These are phyloP conservation scores for Mesocentrotus franciscanus DNA, from an alignment of 53 echinoderm and acorn worm species.

Conservation along the genomic window DNA sequence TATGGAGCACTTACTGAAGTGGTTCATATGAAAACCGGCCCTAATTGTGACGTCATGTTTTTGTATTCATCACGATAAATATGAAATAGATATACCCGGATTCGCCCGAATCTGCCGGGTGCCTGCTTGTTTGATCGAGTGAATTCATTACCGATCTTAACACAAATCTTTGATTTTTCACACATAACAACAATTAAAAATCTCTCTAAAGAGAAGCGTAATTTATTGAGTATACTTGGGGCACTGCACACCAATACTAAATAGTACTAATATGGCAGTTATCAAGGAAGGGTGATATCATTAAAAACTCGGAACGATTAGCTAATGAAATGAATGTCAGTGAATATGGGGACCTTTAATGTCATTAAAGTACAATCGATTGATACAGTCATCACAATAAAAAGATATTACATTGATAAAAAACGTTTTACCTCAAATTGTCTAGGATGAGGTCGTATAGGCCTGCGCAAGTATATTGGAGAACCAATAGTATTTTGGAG, in stretches of 20 bases:
- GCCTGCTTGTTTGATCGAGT: neutral
- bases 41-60: neutral
- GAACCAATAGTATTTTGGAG: neutral
- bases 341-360: neutral
- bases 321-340: neutral
- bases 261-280: neutral
- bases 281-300: neutral
- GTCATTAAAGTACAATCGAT: neutral
- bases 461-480: neutral
- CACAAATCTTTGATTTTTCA: neutral
- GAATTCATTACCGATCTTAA: neutral
- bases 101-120: neutral
- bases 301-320: neutral
- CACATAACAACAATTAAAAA: neutral
- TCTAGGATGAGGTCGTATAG: neutral
- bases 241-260: neutral
- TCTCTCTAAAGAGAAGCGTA: no score
- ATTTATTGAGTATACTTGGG: no score
- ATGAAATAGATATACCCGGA: neutral
- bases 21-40: neutral
- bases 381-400: neutral
- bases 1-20: neutral
- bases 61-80: neutral
- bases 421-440: neutral
- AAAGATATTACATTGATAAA: neutral